phyloP scores from a whole-genome alignment of 2,797 vertebrate species.

The Schizopygopsis pylzovi region DNA sequence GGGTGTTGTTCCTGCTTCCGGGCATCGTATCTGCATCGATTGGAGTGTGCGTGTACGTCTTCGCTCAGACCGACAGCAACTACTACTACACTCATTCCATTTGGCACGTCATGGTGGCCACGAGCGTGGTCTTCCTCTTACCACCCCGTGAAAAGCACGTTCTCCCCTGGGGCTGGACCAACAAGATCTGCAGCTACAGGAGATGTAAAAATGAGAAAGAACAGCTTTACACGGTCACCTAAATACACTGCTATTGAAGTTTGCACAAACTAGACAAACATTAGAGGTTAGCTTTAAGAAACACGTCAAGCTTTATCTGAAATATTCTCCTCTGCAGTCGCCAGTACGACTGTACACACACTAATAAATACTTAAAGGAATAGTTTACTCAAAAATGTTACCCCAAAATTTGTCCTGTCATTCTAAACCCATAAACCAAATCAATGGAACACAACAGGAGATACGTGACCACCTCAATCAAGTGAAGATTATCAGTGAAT shows the following conservation, averaged over 20 bases:
- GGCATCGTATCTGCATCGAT: slow-evolving; percentile 83
- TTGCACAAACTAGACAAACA: slow-evolving; percentile 1
- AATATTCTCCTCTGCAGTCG: background rate
- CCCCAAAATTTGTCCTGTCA: background rate
- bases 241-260: slow-evolving; percentile 30
- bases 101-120: slow-evolving; percentile 93
- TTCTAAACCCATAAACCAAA: slow-evolving; percentile 14
- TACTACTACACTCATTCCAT: slow-evolving; percentile 96
- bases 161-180: slow-evolving; percentile 81
- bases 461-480: background rate
- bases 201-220: slow-evolving; percentile 88
- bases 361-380: background rate
- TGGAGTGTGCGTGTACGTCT: slow-evolving; percentile 86
- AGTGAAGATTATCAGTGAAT: background rate
- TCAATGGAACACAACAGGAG: background rate
- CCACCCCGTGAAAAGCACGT: slow-evolving; percentile 82
- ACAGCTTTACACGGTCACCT: slow-evolving; percentile 88
- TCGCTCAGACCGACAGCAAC: slow-evolving; percentile 91
- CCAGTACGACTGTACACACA: background rate
- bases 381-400: background rate
- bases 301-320: background rate
- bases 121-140: slow-evolving; percentile 88
- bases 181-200: slow-evolving; percentile 88
- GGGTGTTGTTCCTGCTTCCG: slow-evolving; percentile 90
- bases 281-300: background rate